Percentiles rank a stretch among this genome's conserved stretches.
These are phyloP conservation scores for Aphyosemion australe DNA, from an alignment of 2,113 vertebrate genomes.

Conservation along the genomic window DNA sequence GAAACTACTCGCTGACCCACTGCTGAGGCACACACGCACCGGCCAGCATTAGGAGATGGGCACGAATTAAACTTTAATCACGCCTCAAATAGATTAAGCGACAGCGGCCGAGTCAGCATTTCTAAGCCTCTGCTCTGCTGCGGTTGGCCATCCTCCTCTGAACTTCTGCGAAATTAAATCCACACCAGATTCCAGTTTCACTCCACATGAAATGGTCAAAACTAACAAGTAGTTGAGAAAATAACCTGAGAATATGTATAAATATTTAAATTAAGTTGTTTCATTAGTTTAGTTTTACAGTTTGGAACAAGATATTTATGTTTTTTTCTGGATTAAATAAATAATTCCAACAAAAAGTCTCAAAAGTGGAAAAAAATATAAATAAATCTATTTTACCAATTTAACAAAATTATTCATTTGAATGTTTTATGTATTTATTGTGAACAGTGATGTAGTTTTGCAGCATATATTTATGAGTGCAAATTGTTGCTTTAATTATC, in stretches of 20 bases:
- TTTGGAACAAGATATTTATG: too few relatives aligned
- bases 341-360: too few relatives aligned
- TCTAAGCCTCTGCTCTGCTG: slow-evolving; percentile 81
- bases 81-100: slow-evolving; percentile 80
- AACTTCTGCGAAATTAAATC: slow-evolving; percentile 52
- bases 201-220: slow-evolving; percentile 3
- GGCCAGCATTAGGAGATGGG: slow-evolving; percentile 75
- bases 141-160: slow-evolving; percentile 82
- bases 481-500: too few relatives aligned
- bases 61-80: slow-evolving; percentile 92
- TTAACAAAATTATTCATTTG: too few relatives aligned
- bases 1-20: slow-evolving; percentile 67
- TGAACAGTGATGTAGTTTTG: too few relatives aligned
- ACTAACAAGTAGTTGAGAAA: slow-evolving; percentile 7
- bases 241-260: not conserved
- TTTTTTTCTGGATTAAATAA: too few relatives aligned
- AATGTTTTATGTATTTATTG: too few relatives aligned
- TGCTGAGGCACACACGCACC: slow-evolving; percentile 54
- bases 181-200: slow-evolving; percentile 40
- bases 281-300: too few relatives aligned
- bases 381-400: too few relatives aligned
- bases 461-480: too few relatives aligned
- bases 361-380: too few relatives aligned
- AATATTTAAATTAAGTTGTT: too few relatives aligned
- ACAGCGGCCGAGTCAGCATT: slow-evolving; percentile 91